Percentiles rank a stretch among this genome's conserved stretches.
Evolutionary conservation across 2,113 vertebrate genomes (phyloP).

Genomic region (Progne subis): DNA sequence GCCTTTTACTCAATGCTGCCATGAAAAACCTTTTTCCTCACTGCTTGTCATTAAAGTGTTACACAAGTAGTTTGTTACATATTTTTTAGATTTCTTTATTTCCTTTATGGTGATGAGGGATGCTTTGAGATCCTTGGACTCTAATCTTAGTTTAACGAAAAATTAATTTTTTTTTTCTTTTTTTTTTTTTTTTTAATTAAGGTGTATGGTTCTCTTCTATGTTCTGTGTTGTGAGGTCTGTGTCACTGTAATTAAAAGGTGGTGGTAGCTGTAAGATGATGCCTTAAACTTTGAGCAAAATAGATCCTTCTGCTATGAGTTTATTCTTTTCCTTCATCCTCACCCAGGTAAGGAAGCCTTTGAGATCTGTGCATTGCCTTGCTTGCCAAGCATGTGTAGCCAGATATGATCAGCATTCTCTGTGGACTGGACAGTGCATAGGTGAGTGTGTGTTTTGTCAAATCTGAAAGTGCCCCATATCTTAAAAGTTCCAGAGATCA

Average conservation of each 20-base stretch:
- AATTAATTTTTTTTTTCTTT: background rate
- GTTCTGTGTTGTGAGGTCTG: background rate
- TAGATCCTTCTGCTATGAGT: background rate
- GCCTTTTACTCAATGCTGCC: background rate
- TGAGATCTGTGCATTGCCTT: constrained; percentile 87
- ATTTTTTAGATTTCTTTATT: background rate
- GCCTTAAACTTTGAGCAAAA: background rate
- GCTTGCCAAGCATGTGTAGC: constrained; percentile 87
- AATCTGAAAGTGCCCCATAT: background rate
- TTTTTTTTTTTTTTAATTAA: background rate
- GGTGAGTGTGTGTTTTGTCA: constrained; percentile 68
- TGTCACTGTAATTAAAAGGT: background rate
- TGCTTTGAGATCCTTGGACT: background rate
- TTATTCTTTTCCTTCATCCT: background rate
- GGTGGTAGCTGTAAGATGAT: background rate
- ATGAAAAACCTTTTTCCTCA: background rate
- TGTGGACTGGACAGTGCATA: constrained; percentile 89
- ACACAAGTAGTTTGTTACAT: background rate
- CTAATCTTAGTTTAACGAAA: background rate
- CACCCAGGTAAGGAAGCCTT: constrained; percentile 86
- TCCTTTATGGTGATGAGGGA: background rate
- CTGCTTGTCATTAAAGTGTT: background rate
- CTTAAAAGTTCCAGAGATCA: background rate
- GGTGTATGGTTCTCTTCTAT: background rate
- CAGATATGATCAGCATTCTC: constrained; percentile 91